Evolutionary conservation across 2,888 invertebrate species (phyloP), one percentile per base, ranked within the genome.

Genomic region (Eustalomyia histrio): DNA sequence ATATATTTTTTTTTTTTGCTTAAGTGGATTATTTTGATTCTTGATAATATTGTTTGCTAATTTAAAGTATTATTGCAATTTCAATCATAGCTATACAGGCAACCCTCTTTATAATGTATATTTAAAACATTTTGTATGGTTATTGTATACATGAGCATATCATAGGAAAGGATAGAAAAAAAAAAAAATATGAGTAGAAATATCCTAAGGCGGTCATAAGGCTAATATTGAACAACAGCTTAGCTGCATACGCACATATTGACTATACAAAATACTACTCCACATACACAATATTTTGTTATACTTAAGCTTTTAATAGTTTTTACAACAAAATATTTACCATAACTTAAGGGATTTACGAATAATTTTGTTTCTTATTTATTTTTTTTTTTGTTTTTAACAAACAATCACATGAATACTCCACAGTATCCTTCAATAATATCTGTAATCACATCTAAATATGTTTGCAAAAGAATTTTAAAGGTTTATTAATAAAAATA

Each of bases 171-270:
- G 10, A 43, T 0, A 39, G 63, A 71, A 43, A 69, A 64, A 55
- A 55, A 71, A 43, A 69, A 64, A 55, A 55, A 47, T 68, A 81
- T 71, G 57, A 71, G 60, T 21, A 43, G 61, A 67, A 78, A 78
- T 81, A 81, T 71, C 80, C 80, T 73, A 16, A 81, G 80, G 80
- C 76, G 74, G 78, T 81, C 81, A 78, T 81, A 75, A 78, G 81
- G 76, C 74, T 78, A 81, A 81, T 81, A 81, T 81, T 78, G 81
- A 81, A 78, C 74, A 52, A 78, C 63, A 78, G 64, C 72, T 78
- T 78, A 67, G 72, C 53, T 67, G 8, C 58, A 47, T 55, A 24
- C 29, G 65, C 1, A 57, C 4, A 63, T 1, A 9, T 47, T 53
- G 5, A 65, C 61, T 65, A 35, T 16, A 52, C 21, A 43, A 47